Percentiles rank a stretch among this genome's conserved stretches.
Evolutionary conservation across 2,888 invertebrate genomes (phyloP).

Genomic region (Loripinus fragilis): DNA sequence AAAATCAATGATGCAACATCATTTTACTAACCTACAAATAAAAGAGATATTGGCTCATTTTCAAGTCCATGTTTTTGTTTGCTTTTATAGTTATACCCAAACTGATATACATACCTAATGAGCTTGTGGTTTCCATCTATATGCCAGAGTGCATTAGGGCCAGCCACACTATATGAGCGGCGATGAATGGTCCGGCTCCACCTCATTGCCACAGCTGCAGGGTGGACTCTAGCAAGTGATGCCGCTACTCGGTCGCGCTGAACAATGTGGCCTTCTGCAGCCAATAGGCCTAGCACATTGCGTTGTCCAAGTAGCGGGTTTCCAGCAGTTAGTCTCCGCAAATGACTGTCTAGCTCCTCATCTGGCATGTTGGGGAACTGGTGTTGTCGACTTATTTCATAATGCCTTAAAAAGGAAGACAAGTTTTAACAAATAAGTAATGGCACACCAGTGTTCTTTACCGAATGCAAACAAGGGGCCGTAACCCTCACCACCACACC

Average conservation of each 20-base stretch:
- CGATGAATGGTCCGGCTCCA: too few species aligned
- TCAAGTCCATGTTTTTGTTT: too few species aligned
- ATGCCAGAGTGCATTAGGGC: conserved; percentile 33
- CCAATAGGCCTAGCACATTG: not conserved
- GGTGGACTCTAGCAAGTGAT: conserved; percentile 18
- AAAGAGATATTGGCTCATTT: too few species aligned
- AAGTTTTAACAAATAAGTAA: too few species aligned
- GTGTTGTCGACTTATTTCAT: not conserved
- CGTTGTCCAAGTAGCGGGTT: conserved; percentile 9
- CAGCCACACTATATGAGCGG: conserved; percentile 14
- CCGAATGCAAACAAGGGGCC: too few species aligned
- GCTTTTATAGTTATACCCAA: too few species aligned
- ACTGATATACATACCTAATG: conserved; percentile 22
- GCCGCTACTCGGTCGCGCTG: conserved; percentile 29
- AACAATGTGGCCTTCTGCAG: not conserved
- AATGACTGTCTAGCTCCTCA: conserved; percentile 16
- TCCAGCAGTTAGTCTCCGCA: not conserved
- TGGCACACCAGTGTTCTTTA: too few species aligned
- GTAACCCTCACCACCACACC: too few species aligned
- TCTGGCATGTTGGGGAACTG: conserved; percentile 4
- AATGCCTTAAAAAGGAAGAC: conserved; percentile 27
- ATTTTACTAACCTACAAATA: too few species aligned
- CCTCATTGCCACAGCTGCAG: conserved; percentile 23
- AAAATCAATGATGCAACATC: too few species aligned
- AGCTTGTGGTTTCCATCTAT: too few species aligned